Conservation (phyloP, 2,797 vertebrate genomes). For the Staurois parvus region DNA sequence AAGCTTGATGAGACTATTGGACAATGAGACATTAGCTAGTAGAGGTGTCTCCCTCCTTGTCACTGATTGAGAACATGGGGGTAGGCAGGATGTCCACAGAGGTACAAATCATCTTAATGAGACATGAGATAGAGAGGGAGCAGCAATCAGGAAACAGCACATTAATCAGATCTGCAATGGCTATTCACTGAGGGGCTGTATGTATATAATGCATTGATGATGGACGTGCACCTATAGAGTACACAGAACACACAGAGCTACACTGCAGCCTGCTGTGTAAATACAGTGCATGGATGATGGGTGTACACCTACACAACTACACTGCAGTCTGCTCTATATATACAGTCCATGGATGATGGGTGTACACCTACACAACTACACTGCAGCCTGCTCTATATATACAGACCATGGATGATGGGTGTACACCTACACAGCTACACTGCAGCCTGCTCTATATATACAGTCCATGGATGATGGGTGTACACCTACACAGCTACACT, state of each 20-base stretch:
- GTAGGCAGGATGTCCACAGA: slow-evolving; percentile 53
- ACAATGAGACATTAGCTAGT: background rate
- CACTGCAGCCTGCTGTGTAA: no score
- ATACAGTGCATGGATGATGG: no score
- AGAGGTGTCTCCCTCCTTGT: background rate
- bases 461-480: no score
- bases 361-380: no score
- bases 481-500: background rate
- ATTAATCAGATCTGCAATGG: slow-evolving; percentile 47
- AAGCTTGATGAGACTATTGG: background rate
- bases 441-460: background rate
- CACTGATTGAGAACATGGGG: slow-evolving; percentile 21
- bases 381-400: background rate
- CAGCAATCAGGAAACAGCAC: slow-evolving; percentile 60
- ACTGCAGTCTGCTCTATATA: no score
- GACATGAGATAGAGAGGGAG: slow-evolving; percentile 53
- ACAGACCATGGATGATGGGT: no score
- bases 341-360: no score
- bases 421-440: no score
- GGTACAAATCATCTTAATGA: slow-evolving; percentile 61
- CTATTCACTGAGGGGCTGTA: background rate
- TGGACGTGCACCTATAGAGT: no score
- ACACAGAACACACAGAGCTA: no score
- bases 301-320: background rate
- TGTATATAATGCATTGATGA: no score